Evolutionary conservation across 1,140 invertebrate species (phyloP).

Genomic region (Rhyzopertha dominica): DNA sequence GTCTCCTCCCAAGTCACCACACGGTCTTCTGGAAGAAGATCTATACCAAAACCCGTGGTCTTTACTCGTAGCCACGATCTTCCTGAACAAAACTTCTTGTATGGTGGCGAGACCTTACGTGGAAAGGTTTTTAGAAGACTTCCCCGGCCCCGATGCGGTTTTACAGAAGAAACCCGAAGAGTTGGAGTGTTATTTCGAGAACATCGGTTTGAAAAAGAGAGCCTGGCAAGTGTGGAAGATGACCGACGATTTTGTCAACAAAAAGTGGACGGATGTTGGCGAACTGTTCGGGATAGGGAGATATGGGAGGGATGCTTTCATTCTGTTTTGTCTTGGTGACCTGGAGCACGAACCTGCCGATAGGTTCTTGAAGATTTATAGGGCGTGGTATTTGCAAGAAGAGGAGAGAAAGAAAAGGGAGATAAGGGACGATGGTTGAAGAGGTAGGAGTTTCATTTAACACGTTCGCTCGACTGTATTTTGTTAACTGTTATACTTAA

Average conservation of each 20-base stretch:
- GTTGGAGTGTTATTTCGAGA: constrained; percentile 50
- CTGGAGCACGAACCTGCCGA: constrained; percentile 51
- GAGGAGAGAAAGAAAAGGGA: no score
- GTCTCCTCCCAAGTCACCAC: constrained; percentile 48
- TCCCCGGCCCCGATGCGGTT: constrained; percentile 48
- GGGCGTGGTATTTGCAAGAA: constrained; percentile 52
- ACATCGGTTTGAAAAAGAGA: constrained; percentile 48
- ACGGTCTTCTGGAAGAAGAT: constrained; percentile 52
- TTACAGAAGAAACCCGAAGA: constrained; percentile 41
- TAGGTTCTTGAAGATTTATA: constrained; percentile 52
- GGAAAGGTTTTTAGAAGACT: constrained; percentile 48
- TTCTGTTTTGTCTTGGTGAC: constrained; percentile 53
- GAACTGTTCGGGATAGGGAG: constrained; percentile 53
- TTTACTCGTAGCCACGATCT: constrained; percentile 52
- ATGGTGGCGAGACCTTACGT: constrained; percentile 47
- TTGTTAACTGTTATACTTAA: no score
- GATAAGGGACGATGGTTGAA: no score
- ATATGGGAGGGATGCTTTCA: constrained; percentile 54
- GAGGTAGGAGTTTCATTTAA: no score
- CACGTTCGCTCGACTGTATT: no score
- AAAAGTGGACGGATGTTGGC: constrained; percentile 51
- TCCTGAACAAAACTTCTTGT: constrained; percentile 51
- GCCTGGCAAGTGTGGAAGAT: constrained; percentile 52
- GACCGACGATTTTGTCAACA: constrained; percentile 51
- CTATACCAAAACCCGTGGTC: constrained; percentile 52